phyloP scores from a whole-genome alignment of 1,140 invertebrate genomes.

The Archivesica marissinica region DNA sequence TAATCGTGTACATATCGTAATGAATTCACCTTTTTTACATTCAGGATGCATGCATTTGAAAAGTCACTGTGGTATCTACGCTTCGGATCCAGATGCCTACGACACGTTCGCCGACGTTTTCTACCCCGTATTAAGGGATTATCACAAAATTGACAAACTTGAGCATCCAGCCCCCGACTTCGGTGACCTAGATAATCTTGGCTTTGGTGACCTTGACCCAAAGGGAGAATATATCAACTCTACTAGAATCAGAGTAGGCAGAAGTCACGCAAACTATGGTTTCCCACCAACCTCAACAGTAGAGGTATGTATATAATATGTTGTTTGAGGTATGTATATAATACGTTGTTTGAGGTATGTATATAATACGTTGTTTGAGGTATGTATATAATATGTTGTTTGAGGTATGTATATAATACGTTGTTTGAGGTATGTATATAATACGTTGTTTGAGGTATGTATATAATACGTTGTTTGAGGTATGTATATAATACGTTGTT shows the following conservation, averaged over 20 bases:
- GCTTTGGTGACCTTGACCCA: slow-evolving; percentile 78
- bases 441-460: too few relatives aligned
- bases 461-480: too few relatives aligned
- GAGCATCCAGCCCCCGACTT: slow-evolving; percentile 88
- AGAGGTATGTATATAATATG: slow-evolving; percentile 75
- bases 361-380: too few relatives aligned
- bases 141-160: slow-evolving; percentile 75
- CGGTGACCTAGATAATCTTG: slow-evolving; percentile 85
- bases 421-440: too few relatives aligned
- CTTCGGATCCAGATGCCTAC: slow-evolving; percentile 78
- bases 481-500: too few relatives aligned
- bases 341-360: too few relatives aligned
- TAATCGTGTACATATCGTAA: too few relatives aligned
- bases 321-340: too few relatives aligned
- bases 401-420: too few relatives aligned
- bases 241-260: slow-evolving; percentile 78
- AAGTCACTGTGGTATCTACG: slow-evolving; percentile 75
- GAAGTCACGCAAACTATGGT: slow-evolving; percentile 74
- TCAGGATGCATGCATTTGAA: slow-evolving; percentile 74
- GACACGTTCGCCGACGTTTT: slow-evolving; percentile 75
- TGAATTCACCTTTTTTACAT: slow-evolving; percentile 18
- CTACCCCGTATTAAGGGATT: slow-evolving; percentile 76
- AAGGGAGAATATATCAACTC: slow-evolving; percentile 86
- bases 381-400: too few relatives aligned
- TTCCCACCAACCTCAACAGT: slow-evolving; percentile 90